A percentile compares a stretch with the other conserved stretches of the same genome.
phyloP scores from a whole-genome alignment of 2,113 vertebrate genomes.

The Lagopus muta region DNA sequence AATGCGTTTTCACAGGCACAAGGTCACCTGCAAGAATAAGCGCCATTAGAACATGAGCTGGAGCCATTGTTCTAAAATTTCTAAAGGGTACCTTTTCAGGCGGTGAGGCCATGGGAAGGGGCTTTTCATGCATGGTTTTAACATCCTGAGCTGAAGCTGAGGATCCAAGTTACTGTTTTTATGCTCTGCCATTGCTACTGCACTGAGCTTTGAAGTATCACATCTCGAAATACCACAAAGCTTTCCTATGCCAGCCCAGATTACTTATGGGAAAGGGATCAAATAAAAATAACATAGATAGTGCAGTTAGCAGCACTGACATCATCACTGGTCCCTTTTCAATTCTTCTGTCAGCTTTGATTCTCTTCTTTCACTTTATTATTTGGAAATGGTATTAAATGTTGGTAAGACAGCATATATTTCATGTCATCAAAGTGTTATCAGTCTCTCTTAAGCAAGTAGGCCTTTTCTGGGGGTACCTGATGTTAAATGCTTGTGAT shows the following conservation, averaged over 20 bases:
- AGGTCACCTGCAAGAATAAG: not conserved
- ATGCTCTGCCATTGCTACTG: slow-evolving; percentile 2
- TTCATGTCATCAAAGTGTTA: not conserved
- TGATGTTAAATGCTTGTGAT: not conserved
- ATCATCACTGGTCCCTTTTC: not conserved
- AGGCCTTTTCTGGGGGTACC: not conserved
- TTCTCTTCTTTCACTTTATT: not conserved
- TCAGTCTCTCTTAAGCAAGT: not conserved
- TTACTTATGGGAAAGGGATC: slow-evolving; percentile 24
- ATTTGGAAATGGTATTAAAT: not conserved
- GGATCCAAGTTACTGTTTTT: not conserved
- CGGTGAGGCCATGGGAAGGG: not conserved
- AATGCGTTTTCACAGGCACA: not conserved
- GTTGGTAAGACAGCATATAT: not conserved
- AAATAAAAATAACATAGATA: slow-evolving; percentile 5
- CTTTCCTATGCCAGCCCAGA: not conserved
- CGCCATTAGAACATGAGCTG: not conserved
- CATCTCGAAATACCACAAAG: not conserved
- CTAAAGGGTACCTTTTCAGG: not conserved
- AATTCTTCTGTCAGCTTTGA: not conserved
- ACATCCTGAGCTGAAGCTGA: not conserved
- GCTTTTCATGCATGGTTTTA: not conserved
- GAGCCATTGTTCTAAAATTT: not conserved
- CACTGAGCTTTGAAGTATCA: slow-evolving; percentile 25
- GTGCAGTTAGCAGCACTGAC: slow-evolving; percentile 9